These are phyloP conservation scores for Drosophila rellima DNA, from an alignment of 2,888 invertebrate genomes.

Conservation along the genomic window DNA sequence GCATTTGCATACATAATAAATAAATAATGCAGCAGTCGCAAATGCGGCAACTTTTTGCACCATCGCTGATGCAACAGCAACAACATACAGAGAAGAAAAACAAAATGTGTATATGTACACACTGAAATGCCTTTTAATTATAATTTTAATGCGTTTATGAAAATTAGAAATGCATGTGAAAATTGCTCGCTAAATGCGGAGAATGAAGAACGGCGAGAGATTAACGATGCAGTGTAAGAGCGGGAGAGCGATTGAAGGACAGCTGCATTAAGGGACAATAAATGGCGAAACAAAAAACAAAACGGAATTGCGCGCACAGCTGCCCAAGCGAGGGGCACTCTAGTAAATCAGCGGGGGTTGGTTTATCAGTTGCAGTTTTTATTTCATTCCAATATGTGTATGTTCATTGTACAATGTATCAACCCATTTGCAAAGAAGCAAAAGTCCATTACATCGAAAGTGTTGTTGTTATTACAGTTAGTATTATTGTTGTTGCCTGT, in stretches of 20 bases:
- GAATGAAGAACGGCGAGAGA: neutral
- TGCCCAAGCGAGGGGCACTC: conserved; percentile 40
- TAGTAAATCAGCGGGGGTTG: conserved; percentile 38
- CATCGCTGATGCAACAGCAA: conserved; percentile 23
- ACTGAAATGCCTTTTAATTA: conserved; percentile 75
- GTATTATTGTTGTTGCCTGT: conserved; percentile 36
- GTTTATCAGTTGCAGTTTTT: conserved; percentile 33
- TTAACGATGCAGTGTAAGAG: conserved; percentile 2
- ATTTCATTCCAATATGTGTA: neutral
- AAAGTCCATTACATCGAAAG: conserved; percentile 63
- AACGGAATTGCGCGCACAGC: conserved; percentile 34
- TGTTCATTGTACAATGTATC: neutral
- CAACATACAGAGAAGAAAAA: neutral
- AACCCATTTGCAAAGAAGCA: conserved; percentile 44
- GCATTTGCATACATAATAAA: conserved; percentile 83
- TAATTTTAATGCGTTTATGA: conserved; percentile 83
- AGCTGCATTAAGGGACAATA: conserved; percentile 60
- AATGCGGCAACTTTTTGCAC: conserved; percentile 41
- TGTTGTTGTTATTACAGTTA: conserved; percentile 33
- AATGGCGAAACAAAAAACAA: conserved; percentile 22
- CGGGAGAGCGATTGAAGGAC: conserved; percentile 32
- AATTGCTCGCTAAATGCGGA: conserved; percentile 66
- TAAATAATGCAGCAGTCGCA: conserved; percentile 72
- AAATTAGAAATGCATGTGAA: conserved; percentile 77
- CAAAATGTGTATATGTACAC: neutral